Conservation (phyloP, 2,797 vertebrate species). For the Lutjanus campechanus region DNA sequence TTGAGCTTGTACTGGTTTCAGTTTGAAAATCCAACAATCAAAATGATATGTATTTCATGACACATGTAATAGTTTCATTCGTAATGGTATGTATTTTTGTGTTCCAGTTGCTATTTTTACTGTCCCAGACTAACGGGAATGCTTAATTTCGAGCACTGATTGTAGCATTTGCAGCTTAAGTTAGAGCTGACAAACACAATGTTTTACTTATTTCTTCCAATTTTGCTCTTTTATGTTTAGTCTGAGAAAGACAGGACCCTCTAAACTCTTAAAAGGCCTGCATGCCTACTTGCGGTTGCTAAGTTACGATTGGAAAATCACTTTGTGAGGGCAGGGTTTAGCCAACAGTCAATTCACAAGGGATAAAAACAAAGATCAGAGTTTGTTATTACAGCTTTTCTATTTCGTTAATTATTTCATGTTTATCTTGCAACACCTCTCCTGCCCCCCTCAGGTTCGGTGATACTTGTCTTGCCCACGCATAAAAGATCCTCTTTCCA, state of each 20-base stretch:
- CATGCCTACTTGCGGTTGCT: not conserved
- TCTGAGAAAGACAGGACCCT: not conserved
- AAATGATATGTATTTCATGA: no score
- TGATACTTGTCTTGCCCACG: not conserved
- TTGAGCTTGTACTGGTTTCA: no score
- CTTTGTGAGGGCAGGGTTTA: not conserved
- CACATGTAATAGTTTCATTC: no score
- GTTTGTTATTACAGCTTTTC: not conserved
- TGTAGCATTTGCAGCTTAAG: not conserved
- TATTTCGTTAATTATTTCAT: conserved; percentile 18
- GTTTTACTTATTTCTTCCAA: not conserved
- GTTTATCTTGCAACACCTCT: conserved; percentile 9
- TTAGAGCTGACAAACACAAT: not conserved
- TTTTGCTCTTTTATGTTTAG: not conserved
- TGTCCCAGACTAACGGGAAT: no score
- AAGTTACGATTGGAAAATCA: not conserved
- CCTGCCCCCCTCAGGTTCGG: not conserved
- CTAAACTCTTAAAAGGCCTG: not conserved
- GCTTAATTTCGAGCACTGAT: no score
- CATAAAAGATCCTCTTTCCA: not conserved
- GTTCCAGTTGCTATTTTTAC: no score
- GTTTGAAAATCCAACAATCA: no score
- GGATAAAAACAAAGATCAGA: not conserved
- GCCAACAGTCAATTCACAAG: not conserved
- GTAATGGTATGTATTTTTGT: no score